phyloP scores from a whole-genome alignment of 2,888 invertebrate genomes.

The Autographa gamma region DNA sequence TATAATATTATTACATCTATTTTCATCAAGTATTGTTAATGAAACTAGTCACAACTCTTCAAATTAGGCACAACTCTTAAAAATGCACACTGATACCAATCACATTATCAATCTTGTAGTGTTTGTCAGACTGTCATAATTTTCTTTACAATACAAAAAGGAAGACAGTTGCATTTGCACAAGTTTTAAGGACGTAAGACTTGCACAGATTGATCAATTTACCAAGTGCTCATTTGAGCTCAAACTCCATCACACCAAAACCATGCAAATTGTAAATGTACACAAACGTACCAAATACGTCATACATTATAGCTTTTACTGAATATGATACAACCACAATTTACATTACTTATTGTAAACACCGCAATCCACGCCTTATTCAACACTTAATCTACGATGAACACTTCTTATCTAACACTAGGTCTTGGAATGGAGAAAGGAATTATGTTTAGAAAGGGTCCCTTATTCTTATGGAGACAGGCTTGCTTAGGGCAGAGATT shows the following conservation, averaged over 20 bases:
- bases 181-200: not conserved
- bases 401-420: constrained; percentile 66
- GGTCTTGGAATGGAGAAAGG: constrained; percentile 68
- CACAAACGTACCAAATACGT: not conserved
- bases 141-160: not conserved
- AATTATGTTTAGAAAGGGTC: constrained; percentile 36
- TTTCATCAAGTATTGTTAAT: not conserved
- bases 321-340: not conserved
- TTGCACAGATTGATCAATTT: not conserved
- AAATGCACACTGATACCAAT: not conserved
- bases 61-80: not conserved
- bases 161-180: not conserved
- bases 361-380: constrained; percentile 12
- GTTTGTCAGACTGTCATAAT: not conserved
- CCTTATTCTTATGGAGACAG: constrained; percentile 19
- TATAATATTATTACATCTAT: not conserved
- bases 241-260: not conserved
- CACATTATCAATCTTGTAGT: not conserved
- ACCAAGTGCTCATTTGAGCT: not conserved
- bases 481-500: too few species aligned
- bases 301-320: not conserved
- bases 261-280: not conserved
- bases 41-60: not conserved
- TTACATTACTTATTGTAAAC: not conserved
- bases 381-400: constrained; percentile 58